Conservation (phyloP, 2,797 vertebrate genomes). For the Euphonia xanthogaster region DNA sequence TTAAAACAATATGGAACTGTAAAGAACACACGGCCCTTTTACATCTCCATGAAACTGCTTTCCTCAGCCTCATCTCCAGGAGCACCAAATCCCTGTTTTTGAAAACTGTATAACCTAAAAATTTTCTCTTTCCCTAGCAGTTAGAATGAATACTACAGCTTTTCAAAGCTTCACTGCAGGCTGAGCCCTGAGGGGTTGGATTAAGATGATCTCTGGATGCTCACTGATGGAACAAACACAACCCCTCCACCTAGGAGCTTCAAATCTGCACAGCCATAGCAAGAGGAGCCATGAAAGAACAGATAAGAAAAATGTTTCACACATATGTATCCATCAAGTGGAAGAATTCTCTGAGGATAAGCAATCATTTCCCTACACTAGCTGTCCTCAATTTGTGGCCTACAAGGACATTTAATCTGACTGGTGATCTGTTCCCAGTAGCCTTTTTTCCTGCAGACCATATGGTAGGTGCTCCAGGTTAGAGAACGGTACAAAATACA, state of each 20-base stretch:
- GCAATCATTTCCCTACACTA: fast-evolving
- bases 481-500: neutral
- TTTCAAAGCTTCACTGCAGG: neutral
- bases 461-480: neutral
- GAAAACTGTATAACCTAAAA: neutral
- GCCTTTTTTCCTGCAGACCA: neutral
- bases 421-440: neutral
- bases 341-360: neutral
- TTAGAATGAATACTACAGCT: neutral
- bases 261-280: neutral
- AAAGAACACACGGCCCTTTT: neutral
- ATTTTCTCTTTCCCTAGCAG: neutral
- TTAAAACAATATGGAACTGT: neutral
- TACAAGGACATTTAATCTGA: neutral
- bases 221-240: neutral
- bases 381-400: neutral
- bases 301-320: neutral
- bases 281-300: neutral
- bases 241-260: neutral
- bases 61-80: neutral
- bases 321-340: neutral
- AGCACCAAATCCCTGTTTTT: neutral
- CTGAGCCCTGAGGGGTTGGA: neutral
- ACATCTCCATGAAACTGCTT: neutral
- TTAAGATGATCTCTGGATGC: neutral